Evolutionary conservation across 1,140 invertebrate species (phyloP).

Genomic region (Drosophila mauritiana): DNA sequence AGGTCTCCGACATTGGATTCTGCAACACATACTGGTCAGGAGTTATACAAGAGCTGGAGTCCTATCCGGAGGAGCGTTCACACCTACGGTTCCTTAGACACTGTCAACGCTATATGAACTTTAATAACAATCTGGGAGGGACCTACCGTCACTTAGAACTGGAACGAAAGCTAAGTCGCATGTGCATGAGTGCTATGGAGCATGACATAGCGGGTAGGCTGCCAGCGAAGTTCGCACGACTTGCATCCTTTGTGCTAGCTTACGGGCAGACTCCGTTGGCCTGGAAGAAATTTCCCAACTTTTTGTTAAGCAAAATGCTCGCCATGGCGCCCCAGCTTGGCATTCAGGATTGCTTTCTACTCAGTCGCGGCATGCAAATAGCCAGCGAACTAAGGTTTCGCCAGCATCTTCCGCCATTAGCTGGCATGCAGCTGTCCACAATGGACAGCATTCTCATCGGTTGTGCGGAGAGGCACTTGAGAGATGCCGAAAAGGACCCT

Average conservation of each 20-base stretch:
- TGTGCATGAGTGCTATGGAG: slow-evolving; percentile 83
- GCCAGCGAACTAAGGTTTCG: slow-evolving; percentile 74
- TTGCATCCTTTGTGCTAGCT: slow-evolving; percentile 85
- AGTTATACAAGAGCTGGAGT: slow-evolving; percentile 64
- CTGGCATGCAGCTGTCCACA: slow-evolving; percentile 64
- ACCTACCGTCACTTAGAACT: slow-evolving; percentile 84
- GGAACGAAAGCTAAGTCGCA: slow-evolving; percentile 83
- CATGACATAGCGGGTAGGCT: slow-evolving; percentile 70
- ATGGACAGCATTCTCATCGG: slow-evolving; percentile 69
- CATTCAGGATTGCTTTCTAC: slow-evolving; percentile 79
- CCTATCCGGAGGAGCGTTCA: slow-evolving; percentile 37
- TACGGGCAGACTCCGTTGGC: slow-evolving; percentile 82
- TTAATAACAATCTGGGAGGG: slow-evolving; percentile 85
- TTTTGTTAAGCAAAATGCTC: slow-evolving; percentile 74
- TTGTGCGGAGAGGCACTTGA: slow-evolving; percentile 63
- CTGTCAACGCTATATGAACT: slow-evolving; percentile 86
- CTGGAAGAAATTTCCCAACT: slow-evolving; percentile 73
- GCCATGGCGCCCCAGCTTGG: slow-evolving; percentile 77
- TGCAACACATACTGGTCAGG: slow-evolving; percentile 85
- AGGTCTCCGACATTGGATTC: slow-evolving; percentile 82
- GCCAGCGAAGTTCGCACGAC: slow-evolving; percentile 81
- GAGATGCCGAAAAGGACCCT: slow-evolving; percentile 29
- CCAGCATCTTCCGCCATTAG: slow-evolving; percentile 46
- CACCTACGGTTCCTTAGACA: slow-evolving; percentile 78
- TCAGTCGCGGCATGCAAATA: slow-evolving; percentile 80